Conservation (phyloP, 1,140 invertebrate species). For the Trachelipus rathkii region DNA sequence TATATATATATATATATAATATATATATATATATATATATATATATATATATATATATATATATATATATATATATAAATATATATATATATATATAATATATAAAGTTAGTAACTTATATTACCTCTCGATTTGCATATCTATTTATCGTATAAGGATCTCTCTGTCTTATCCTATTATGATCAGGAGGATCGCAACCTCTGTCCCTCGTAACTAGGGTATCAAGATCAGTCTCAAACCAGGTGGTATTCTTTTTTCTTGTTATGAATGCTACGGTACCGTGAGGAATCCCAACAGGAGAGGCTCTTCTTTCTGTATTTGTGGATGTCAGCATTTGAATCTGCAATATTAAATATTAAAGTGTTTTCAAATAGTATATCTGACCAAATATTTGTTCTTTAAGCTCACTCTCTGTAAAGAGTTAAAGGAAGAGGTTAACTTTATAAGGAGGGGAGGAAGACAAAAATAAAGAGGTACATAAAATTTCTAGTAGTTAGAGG, state of each 20-base stretch:
- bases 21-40: neutral
- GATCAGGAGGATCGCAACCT: conserved; percentile 48
- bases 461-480: no score
- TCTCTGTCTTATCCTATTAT: neutral
- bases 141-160: neutral
- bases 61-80: conserved; percentile 9
- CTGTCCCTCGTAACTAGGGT: conserved; percentile 65
- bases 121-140: neutral
- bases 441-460: no score
- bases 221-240: conserved; percentile 87
- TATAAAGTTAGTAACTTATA: neutral
- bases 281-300: conserved; percentile 33
- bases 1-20: conserved; percentile 13
- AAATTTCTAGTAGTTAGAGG: no score
- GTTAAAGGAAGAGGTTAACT: no score
- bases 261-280: conserved; percentile 50
- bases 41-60: neutral
- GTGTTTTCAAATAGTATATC: no score
- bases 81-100: conserved; percentile 15
- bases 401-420: no score
- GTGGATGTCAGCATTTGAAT: conserved; percentile 41
- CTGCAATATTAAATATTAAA: conserved; percentile 8
- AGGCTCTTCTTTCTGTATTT: conserved; percentile 35
- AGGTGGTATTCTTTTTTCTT: conserved; percentile 54
- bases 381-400: no score